These are phyloP conservation scores for Aldabrachelys gigantea DNA, from an alignment of 2,113 vertebrate species.

Conservation along the genomic window DNA sequence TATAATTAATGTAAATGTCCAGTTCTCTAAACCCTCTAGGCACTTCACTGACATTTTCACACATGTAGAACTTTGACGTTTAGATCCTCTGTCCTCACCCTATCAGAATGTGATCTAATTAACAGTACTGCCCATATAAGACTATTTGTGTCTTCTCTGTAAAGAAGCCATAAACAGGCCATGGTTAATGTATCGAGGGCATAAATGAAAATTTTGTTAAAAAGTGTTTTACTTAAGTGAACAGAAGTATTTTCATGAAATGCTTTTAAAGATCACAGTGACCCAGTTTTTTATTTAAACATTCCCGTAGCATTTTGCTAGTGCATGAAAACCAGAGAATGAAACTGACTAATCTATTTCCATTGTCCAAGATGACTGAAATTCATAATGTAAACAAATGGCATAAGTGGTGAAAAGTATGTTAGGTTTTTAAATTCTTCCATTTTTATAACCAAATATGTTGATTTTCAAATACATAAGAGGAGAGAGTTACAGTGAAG, in stretches of 20 bases:
- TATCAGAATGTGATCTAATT: background rate
- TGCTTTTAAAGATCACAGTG: background rate
- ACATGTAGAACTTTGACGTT: background rate
- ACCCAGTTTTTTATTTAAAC: background rate
- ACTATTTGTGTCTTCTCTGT: background rate
- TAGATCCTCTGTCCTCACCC: background rate
- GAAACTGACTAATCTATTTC: background rate
- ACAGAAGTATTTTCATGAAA: background rate
- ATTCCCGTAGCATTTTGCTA: background rate
- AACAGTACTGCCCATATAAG: background rate
- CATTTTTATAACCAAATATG: background rate
- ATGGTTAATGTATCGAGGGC: background rate
- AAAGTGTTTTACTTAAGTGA: background rate
- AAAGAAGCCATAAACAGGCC: background rate
- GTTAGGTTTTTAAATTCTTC: background rate
- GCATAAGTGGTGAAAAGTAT: background rate
- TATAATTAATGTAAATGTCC: background rate
- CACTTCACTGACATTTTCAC: slow-evolving; percentile 1
- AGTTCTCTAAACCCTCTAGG: background rate
- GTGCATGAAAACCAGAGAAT: rapidly evolving
- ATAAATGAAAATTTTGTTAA: background rate
- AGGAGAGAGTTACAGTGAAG: background rate
- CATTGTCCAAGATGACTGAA: background rate
- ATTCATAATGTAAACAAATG: background rate
- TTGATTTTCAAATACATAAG: background rate